Base-by-base conservation (phyloP, 2,888 invertebrate genomes). In the Diaperis boleti region DNA sequence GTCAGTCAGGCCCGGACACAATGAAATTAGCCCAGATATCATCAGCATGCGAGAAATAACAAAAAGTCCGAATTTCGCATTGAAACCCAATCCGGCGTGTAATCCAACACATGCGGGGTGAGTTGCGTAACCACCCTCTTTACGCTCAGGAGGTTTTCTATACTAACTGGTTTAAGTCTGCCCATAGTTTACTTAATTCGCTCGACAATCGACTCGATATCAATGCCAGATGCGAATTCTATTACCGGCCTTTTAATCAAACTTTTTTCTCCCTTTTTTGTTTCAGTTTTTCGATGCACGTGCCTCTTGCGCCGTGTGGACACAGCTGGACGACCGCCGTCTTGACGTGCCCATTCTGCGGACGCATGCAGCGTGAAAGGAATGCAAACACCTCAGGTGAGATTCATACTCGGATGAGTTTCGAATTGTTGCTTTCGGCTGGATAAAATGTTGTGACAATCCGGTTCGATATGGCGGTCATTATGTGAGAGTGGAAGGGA, bases 151-250 rank as follows among this genome's bases (percentile, higher is more conserved):
- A 75, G 79, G 71, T 74, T 78, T 76, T 79, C 78, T 78, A 80
- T 79, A 73, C 78, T 81, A 81, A 81, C 80, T 78, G 78, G 80
- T 80, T 79, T 81, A 80, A 78, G 79, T 73, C 77, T 74, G 71
- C 73, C 78, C 76, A 74, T 72, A 73, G 78, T 78, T 79, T 78
- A 74, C 78, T 76, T 79, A 78, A 79, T 79, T 80, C 78, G 74
- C 64, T 68, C 69, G 72, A 77, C 76, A 77, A 76, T 76, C 73
- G 72, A 72, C 72, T 75, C 77, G 75, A 80, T 80, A 80, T 80
- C 79, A 76, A 74, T 79, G 80, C 79, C 81, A 81, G 81, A 81
- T 81, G 81, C 74, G 78, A 72, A 74, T 74, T 72, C 33, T 47
- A 55, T 64, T 64, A 59, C 49, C 47, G 22, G 31, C n/a, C 15